phyloP scores from a whole-genome alignment of 2,888 invertebrate genomes.

The Myopa tessellatipennis region DNA sequence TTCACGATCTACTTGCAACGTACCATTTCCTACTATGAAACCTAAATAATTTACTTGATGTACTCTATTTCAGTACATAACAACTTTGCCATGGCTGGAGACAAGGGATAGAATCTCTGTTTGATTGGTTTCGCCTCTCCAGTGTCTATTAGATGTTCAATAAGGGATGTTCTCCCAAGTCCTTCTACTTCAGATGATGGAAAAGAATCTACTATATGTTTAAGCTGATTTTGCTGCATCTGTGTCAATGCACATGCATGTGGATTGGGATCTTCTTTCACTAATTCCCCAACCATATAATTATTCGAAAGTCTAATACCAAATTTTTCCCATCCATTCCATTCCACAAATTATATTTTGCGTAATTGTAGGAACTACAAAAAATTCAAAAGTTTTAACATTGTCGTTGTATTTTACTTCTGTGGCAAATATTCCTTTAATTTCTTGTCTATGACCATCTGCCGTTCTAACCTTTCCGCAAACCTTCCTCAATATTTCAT shows the following conservation, averaged over 20 bases:
- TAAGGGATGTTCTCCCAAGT: slow-evolving; percentile 39
- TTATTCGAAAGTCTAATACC: not conserved
- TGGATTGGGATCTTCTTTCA: not conserved
- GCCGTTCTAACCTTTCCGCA: slow-evolving; percentile 1
- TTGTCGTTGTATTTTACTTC: not conserved
- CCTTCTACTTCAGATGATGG: slow-evolving; percentile 29
- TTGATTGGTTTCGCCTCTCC: slow-evolving; percentile 43
- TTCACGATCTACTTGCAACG: slow-evolving; percentile 14
- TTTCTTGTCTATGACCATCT: slow-evolving; percentile 5
- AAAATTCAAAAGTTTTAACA: not conserved
- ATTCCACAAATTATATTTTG: slow-evolving; percentile 26
- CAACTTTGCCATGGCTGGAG: slow-evolving; percentile 44
- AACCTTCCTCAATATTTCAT: not conserved
- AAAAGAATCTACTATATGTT: slow-evolving; percentile 9
- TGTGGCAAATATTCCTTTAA: slow-evolving; percentile 5
- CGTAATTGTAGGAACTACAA: not conserved
- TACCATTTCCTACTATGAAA: slow-evolving; percentile 22
- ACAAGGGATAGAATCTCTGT: slow-evolving; percentile 45
- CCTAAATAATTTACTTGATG: slow-evolving; percentile 16
- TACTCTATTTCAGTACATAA: slow-evolving; percentile 54
- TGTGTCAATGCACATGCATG: not conserved
- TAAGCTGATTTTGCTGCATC: slow-evolving; percentile 16
- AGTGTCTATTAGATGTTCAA: slow-evolving; percentile 43
- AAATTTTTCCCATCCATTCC: slow-evolving; percentile 24
- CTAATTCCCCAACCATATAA: not conserved